A percentile compares a stretch with the other conserved stretches of the same genome.
phyloP scores from a whole-genome alignment of 2,888 invertebrate genomes.

The Leucoma salicis region DNA sequence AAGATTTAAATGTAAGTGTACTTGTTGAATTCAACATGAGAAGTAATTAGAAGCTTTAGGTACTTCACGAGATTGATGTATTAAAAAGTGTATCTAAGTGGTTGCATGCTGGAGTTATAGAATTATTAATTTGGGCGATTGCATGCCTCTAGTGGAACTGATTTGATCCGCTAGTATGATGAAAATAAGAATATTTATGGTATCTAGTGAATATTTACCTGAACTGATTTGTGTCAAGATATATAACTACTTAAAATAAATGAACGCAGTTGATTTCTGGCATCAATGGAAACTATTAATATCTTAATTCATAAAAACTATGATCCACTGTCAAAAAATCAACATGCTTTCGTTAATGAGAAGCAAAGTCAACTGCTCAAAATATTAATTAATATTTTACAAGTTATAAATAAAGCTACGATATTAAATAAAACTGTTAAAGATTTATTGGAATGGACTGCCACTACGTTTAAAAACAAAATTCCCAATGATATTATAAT shows the following conservation, averaged over 20 bases:
- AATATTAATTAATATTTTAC: slow-evolving; percentile 41
- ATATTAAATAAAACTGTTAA: slow-evolving; percentile 39
- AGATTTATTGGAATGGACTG: slow-evolving; percentile 42
- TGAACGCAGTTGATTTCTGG: slow-evolving; percentile 37
- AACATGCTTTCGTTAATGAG: slow-evolving; percentile 49
- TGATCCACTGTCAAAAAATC: slow-evolving; percentile 36
- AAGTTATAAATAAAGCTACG: slow-evolving; percentile 50
- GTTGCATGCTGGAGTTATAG: slow-evolving; percentile 38
- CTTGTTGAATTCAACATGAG: slow-evolving; percentile 2
- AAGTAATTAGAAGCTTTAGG: slow-evolving; percentile 10
- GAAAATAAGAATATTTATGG: slow-evolving; percentile 26
- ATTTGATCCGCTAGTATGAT: slow-evolving; percentile 29
- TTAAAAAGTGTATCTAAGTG: slow-evolving; percentile 27
- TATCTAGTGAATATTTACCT: slow-evolving; percentile 32
- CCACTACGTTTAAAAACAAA: slow-evolving; percentile 55
- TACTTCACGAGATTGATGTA: slow-evolving; percentile 10
- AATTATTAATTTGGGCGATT: slow-evolving; percentile 35
- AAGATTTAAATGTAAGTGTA: not conserved
- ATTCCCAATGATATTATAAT: slow-evolving; percentile 49
- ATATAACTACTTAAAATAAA: slow-evolving; percentile 26
- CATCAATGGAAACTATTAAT: slow-evolving; percentile 10
- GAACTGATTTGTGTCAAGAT: slow-evolving; percentile 29
- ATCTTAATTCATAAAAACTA: slow-evolving; percentile 9
- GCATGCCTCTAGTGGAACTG: slow-evolving; percentile 49
- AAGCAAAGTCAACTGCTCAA: slow-evolving; percentile 47